phyloP scores from a whole-genome alignment of 2,113 vertebrate genomes.

The Myotis brandtii region DNA sequence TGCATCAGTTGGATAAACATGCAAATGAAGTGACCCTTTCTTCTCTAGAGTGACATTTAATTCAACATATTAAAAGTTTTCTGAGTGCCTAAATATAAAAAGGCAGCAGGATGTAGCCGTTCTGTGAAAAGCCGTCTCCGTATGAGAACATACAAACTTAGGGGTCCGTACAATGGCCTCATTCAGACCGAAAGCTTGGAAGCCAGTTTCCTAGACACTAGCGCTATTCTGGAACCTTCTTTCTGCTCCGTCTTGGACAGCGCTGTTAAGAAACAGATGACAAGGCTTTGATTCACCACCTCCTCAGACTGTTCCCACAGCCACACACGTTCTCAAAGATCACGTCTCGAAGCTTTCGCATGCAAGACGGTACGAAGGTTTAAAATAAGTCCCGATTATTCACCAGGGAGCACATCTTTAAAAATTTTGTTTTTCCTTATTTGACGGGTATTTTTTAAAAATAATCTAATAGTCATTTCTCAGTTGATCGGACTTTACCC shows the following conservation, averaged over 20 bases:
- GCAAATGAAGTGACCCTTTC: slow-evolving; percentile 27
- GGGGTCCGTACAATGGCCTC: slow-evolving; percentile 12
- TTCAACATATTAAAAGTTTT: background rate
- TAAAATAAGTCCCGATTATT: slow-evolving; percentile 63
- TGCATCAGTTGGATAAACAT: background rate
- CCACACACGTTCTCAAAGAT: slow-evolving; percentile 60
- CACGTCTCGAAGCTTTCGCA: slow-evolving; percentile 46
- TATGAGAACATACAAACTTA: background rate
- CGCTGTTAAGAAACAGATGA: slow-evolving; percentile 48
- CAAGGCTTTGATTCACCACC: slow-evolving; percentile 69
- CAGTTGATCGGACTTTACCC: slow-evolving; percentile 55
- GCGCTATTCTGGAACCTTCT: slow-evolving; percentile 9
- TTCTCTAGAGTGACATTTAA: background rate
- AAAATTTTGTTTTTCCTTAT: slow-evolving; percentile 27
- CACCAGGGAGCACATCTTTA: slow-evolving; percentile 18
- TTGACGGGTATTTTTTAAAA: background rate
- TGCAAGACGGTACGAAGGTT: slow-evolving; percentile 56
- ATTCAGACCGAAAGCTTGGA: background rate
- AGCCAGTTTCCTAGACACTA: background rate
- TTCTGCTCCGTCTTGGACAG: background rate
- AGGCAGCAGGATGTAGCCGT: background rate
- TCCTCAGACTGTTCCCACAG: slow-evolving; percentile 51
- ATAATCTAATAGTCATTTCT: slow-evolving; percentile 14
- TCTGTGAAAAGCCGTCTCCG: slow-evolving; percentile 1
- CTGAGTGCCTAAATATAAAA: slow-evolving; percentile 1